Evolutionary conservation across 1,140 invertebrate genomes (phyloP), one percentile per base, ranked within the genome.

Genomic region (Heliconius himera): DNA sequence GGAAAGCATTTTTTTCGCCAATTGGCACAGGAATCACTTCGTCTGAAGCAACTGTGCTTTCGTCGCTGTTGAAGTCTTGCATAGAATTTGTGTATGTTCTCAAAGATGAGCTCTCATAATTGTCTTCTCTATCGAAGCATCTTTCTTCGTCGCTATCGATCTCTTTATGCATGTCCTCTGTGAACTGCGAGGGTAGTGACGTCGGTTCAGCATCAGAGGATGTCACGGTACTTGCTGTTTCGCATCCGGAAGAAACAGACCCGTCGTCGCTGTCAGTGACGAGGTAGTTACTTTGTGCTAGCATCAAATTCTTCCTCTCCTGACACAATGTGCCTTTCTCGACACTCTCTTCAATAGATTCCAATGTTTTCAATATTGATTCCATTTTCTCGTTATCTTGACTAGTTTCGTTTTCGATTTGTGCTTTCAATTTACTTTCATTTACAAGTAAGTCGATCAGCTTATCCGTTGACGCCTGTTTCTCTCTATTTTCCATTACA

Each of bases 241-340:
- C 97, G 90, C 97, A 97, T 71, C 97, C 97, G 80, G 96, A 97
- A 74, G 97, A 97, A 86, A 97, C 96, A 74, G 95, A 96, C 81
- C 97, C 97, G 87, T 97, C 97, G 90, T 97, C 97, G 88, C 96
- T 96, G 81, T 96, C 96, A 81, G 91, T 91, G 87, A 95, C 92
- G 88, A 95, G 90, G 91, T 89, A 95, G 93, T 95, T 95, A 84
- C 91, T 91, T 88, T 93, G 91, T 80, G 88, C 81, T 81, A 87
- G 83, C 80, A 88, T 73, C 74, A 90, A 81, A 79, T 88, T 85
- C 81, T 91, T 91, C 71, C 82, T 86, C 22, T 84, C 81, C 18
- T 84, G 82, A 71, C 80, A 78, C 74, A 85, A 84, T 38, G 76
- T 87, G 22, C 79, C 83, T 76, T 90, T 51, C 85, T 94, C 88